Evolutionary conservation across 1,140 invertebrate species (phyloP), one percentile per base, ranked within the genome.

Genomic region (Rhopalosiphum maidis): DNA sequence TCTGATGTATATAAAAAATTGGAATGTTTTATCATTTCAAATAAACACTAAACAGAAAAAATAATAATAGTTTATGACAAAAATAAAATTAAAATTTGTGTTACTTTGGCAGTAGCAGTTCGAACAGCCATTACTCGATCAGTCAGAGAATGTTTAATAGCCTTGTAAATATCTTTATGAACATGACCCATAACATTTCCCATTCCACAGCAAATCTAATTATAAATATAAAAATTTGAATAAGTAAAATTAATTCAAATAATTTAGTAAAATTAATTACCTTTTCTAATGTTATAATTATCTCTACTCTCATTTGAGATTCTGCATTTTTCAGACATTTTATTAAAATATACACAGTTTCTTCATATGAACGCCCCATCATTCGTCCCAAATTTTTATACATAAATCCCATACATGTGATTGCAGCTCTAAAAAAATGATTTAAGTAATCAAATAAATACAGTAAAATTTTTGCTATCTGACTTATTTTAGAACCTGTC

Each of bases 311-410:
- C 7, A 97, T 98, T 95, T 99, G 98, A 1, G 99, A 99, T 96
- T 99, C 99, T 9, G 98, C 98, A 96, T 97, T 99, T 94, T 98
- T 97, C 87, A 99, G 95, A 11, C 98, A 98, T 94, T 98, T 98
- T 87, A 99, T 97, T 18, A 99, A 96, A 92, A 99, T 97, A 94
- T 98, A 97, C 23, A 99, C 98, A 7, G 99, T 99, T 95, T 99
- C 99, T 95, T 99, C 99, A 95, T 99, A 99, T 0, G 98, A 99
- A 94, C 99, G 96, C 0, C 99, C 99, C 97, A 99, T 99, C 98
- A 99, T 99, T 94, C 99, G 96, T 4, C 99, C 99, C 22, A 99
- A 96, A 95, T 98, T 99, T 95, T 99, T 98, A 95, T 99, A 99
- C 98, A 99, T 99, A 93, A 97, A 97, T 41, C 99, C 99, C 86